phyloP scores from a whole-genome alignment of 2,888 invertebrate genomes.

The Polydrusus cervinus region DNA sequence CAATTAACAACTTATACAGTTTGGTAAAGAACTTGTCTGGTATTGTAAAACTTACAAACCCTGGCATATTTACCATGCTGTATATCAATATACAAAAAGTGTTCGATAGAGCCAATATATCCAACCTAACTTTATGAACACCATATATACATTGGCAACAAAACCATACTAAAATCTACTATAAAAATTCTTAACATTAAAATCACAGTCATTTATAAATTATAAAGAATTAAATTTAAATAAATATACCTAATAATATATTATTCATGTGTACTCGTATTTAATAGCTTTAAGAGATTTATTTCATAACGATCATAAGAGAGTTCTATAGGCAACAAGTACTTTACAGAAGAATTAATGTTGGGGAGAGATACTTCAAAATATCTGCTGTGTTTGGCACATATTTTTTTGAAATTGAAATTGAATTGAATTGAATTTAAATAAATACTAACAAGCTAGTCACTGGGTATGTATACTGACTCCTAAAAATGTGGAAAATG shows the following conservation, averaged over 20 bases:
- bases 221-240: slow-evolving; percentile 46
- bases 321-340: slow-evolving; percentile 37
- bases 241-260: slow-evolving; percentile 42
- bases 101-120: background rate
- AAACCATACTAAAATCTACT: slow-evolving; percentile 33
- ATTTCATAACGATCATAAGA: slow-evolving; percentile 40
- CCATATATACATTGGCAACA: slow-evolving; percentile 6
- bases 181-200: slow-evolving; percentile 52
- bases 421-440: too few relatives aligned
- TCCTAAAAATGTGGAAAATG: background rate
- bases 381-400: slow-evolving; percentile 26
- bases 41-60: background rate
- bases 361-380: slow-evolving; percentile 1
- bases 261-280: slow-evolving; percentile 23
- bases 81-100: background rate
- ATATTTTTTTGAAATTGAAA: slow-evolving; percentile 10
- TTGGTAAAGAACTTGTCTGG: background rate
- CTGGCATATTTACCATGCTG: background rate
- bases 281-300: slow-evolving; percentile 39
- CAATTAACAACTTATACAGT: background rate
- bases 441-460: slow-evolving; percentile 5
- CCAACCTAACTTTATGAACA: background rate
- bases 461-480: background rate
- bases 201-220: slow-evolving; percentile 53
- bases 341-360: background rate